Conservation (phyloP, 2,113 vertebrate species). For the Neoarius graeffei region DNA sequence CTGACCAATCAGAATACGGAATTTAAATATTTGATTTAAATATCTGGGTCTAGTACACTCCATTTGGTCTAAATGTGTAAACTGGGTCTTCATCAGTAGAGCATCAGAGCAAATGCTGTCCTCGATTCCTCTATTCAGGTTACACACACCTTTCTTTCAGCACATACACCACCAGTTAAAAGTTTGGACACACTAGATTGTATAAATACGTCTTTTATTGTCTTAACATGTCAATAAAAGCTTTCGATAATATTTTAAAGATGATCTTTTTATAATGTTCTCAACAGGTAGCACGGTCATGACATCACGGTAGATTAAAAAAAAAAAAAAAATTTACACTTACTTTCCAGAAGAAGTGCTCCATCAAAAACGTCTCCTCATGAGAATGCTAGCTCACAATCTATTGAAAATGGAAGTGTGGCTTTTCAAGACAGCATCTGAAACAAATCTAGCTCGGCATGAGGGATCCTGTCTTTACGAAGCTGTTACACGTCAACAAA, state of each 20-base stretch:
- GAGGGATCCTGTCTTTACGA: neutral
- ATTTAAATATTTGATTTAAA: neutral
- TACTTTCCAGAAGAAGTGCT: no score
- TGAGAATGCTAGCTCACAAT: no score
- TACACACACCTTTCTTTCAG: neutral
- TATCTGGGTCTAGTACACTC: neutral
- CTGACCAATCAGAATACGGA: neutral
- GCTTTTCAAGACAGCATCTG: neutral
- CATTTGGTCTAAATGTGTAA: constrained; percentile 7
- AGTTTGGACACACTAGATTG: no score
- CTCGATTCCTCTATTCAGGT: constrained; percentile 26
- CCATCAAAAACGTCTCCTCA: no score
- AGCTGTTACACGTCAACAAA: neutral
- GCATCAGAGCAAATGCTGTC: constrained; percentile 3
- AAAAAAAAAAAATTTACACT: no score
- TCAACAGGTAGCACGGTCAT: no score
- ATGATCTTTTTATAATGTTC: no score
- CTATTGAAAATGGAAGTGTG: no score
- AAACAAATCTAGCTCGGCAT: neutral
- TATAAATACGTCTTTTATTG: no score
- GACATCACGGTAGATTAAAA: no score
- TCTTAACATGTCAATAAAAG: no score
- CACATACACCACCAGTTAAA: neutral
- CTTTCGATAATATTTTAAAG: no score
- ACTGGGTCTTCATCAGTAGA: constrained; percentile 17